Evolutionary conservation across 1,140 invertebrate species (phyloP).

Genomic region (Papilio glaucus): DNA sequence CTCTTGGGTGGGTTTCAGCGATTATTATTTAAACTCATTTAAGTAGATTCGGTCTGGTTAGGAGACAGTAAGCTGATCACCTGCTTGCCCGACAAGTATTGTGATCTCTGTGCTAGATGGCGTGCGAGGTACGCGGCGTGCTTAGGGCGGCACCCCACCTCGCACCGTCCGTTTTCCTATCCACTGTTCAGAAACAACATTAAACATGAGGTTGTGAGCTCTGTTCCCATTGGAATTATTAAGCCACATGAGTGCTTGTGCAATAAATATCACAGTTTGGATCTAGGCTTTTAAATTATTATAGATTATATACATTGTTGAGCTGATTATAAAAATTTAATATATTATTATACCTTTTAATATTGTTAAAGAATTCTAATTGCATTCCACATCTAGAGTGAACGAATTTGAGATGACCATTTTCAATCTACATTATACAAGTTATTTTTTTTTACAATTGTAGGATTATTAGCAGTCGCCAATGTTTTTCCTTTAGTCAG

Average conservation of each 20-base stretch:
- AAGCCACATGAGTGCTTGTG: slow-evolving; percentile 84
- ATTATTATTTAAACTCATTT: slow-evolving; percentile 51
- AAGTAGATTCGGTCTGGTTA: slow-evolving; percentile 54
- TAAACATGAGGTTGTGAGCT: slow-evolving; percentile 83
- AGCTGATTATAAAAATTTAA: slow-evolving; percentile 85
- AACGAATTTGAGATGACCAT: slow-evolving; percentile 82
- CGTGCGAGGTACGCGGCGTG: background rate
- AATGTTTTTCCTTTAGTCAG: slow-evolving; percentile 85
- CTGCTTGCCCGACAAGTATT: slow-evolving; percentile 62
- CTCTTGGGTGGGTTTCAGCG: slow-evolving; percentile 69
- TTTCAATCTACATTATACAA: slow-evolving; percentile 83
- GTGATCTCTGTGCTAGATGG: slow-evolving; percentile 47
- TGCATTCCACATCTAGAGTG: slow-evolving; percentile 84
- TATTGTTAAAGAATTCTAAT: slow-evolving; percentile 85
- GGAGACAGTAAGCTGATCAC: slow-evolving; percentile 67
- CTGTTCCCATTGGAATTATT: slow-evolving; percentile 81
- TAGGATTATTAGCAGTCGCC: slow-evolving; percentile 83
- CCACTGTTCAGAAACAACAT: slow-evolving; percentile 72
- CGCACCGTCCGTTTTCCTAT: slow-evolving; percentile 60
- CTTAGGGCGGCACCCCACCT: slow-evolving; percentile 69
- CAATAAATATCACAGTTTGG: slow-evolving; percentile 85
- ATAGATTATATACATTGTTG: slow-evolving; percentile 85
- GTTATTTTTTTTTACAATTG: slow-evolving; percentile 83
- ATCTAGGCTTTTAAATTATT: slow-evolving; percentile 85
- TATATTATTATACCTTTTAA: slow-evolving; percentile 85